Base-by-base conservation (phyloP, 2,113 vertebrate species). In the Lophura nycthemera region DNA sequence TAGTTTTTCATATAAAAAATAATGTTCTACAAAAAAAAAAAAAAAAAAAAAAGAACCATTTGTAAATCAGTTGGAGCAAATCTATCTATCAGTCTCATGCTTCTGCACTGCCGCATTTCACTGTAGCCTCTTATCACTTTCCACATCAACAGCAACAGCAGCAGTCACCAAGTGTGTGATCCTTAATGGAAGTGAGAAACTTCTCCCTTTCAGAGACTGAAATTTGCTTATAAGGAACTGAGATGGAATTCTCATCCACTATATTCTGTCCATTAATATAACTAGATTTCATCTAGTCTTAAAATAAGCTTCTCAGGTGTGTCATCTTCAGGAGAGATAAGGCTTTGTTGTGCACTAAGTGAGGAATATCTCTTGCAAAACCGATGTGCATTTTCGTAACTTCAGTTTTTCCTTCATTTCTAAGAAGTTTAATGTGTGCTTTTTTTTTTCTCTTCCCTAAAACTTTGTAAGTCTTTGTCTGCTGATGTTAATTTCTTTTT, bases 341-440 rank as follows among this genome's bases (percentile, higher is more conserved):
- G 45, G 25, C 30, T 92, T 92, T 86, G 48, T 73, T 93, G 83
- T 84, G 66, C 76, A 84, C 30, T 83, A 90, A 90, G 48, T 72
- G 30, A 88, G 91, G 75, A 84, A 79, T 92, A 42, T 66, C 10
- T 85, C 63, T 63, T 66, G 48, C 36, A 81, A 90, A 81, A 38
- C 47, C 57, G 34, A 20, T 22, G 38, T 75, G 47, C 20, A 29
- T 91, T 95, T 89, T 20, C 30, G 78, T 69, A 78, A 74, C 13
- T 78, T 38, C 11, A 10, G 1, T 12, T 10, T 92, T 86, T 79
- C 54, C 19, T 57, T 72, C 43, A 63, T 88, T 94, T 90, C 40
- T 78, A 1, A 64, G 17, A 60, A 32, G 45, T 72, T 81, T 64
- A 43, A 42, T 24, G 4, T 69, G 17, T 40, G 13, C 13, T 65